A percentile compares a stretch with the other conserved stretches of the same genome.
Evolutionary conservation across 2,888 invertebrate species (phyloP).

Genomic region (Drosophila kambysellisi): DNA sequence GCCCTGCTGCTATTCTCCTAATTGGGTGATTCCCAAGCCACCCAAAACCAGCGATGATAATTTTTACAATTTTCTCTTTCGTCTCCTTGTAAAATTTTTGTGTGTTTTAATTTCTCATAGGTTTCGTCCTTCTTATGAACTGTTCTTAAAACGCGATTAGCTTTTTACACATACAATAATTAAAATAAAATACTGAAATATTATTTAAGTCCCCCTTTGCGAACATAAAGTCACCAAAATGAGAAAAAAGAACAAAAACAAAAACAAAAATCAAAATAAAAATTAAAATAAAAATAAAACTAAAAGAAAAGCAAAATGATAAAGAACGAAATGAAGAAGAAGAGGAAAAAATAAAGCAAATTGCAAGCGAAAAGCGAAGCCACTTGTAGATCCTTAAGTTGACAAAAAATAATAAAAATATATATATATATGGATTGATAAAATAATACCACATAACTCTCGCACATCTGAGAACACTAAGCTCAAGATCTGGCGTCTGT

Average conservation of each 20-base stretch:
- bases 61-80: conserved; percentile 33
- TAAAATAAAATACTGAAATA: conserved; percentile 72
- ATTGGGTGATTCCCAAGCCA: conserved; percentile 30
- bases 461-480: conserved; percentile 15
- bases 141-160: conserved; percentile 64
- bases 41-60: conserved; percentile 43
- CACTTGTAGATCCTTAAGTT: conserved; percentile 52
- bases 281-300: conserved; percentile 8
- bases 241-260: conserved; percentile 21
- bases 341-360: conserved; percentile 12
- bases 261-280: conserved; percentile 1
- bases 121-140: conserved; percentile 26
- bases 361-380: conserved; percentile 35
- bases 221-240: conserved; percentile 55
- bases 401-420: conserved; percentile 4
- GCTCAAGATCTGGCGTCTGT: conserved; percentile 22
- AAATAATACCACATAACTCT: conserved; percentile 10
- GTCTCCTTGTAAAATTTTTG: conserved; percentile 29
- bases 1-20: conserved; percentile 38
- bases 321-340: conserved; percentile 13
- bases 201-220: conserved; percentile 62
- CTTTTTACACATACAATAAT: conserved; percentile 73
- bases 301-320: conserved; percentile 2
- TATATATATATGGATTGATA: conserved; percentile 1
- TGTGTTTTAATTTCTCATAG: conserved; percentile 18